Percentiles rank a stretch among this genome's conserved stretches.
These are phyloP conservation scores for Anableps anableps DNA, from an alignment of 2,797 vertebrate species.

Conservation along the genomic window DNA sequence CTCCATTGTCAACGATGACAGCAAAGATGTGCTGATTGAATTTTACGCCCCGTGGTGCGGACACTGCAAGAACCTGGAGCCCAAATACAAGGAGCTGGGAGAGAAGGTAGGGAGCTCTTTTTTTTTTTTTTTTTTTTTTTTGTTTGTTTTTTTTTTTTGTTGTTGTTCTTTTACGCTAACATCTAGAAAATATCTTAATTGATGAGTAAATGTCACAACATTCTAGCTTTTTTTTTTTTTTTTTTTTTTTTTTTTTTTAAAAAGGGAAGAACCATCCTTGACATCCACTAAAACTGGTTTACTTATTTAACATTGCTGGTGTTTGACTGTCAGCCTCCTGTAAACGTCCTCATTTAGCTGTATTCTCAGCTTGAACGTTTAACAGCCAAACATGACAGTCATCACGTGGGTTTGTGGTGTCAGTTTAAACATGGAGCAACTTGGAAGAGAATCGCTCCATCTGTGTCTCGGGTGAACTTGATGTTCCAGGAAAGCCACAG, in stretches of 20 bases:
- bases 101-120: conserved; percentile 86
- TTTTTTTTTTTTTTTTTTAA: neutral
- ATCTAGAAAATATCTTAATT: too few relatives aligned
- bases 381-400: neutral
- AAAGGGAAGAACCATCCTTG: too few relatives aligned
- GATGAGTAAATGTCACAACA: too few relatives aligned
- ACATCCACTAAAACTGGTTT: neutral
- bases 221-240: neutral
- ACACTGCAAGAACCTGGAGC: conserved; percentile 98
- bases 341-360: neutral
- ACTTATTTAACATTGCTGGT: neutral
- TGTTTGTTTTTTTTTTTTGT: neutral
- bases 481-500: neutral
- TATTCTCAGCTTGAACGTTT: neutral
- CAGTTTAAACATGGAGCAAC: neutral
- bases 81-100: conserved; percentile 95
- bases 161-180: neutral
- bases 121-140: too few relatives aligned
- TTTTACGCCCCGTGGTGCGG: conserved; percentile 99
- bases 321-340: neutral
- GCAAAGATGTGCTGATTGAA: conserved; percentile 96
- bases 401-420: neutral
- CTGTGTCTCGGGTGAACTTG: neutral
- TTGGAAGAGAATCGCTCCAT: neutral
- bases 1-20: conserved; percentile 89